Conservation (phyloP, 2,113 vertebrate species). For the Malurus elegans region DNA sequence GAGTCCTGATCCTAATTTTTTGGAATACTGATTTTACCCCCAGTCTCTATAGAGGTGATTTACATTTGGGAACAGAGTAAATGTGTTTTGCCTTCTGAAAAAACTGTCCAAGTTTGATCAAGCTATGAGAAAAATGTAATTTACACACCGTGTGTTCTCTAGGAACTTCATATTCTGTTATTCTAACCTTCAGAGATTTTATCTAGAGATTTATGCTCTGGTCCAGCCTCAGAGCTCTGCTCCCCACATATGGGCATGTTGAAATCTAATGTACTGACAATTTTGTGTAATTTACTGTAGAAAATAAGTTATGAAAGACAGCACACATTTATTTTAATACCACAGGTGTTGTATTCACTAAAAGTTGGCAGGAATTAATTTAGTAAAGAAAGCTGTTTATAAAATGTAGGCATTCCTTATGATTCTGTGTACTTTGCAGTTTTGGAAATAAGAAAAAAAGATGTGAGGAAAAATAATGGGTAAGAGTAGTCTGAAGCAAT, state of each 20-base stretch:
- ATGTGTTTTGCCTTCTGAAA: not conserved
- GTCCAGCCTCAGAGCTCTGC: not conserved
- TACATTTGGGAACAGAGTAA: not conserved
- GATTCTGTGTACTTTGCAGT: not conserved
- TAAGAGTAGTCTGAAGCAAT: not conserved
- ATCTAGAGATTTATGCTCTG: not conserved
- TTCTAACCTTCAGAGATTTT: not conserved
- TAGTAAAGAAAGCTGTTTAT: not conserved
- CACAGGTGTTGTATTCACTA: not conserved
- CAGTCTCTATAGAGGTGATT: not conserved
- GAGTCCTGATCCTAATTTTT: not conserved
- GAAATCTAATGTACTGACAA: not conserved
- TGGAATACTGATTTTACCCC: not conserved
- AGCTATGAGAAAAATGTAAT: not conserved
- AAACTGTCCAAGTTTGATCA: not conserved
- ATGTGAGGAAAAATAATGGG: not conserved
- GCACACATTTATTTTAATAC: not conserved
- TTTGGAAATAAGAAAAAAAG: not conserved
- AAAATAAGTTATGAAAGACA: not conserved
- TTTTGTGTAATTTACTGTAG: not conserved
- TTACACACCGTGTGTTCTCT: not conserved
- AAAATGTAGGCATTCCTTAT: not conserved
- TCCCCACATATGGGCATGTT: accelerated
- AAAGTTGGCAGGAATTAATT: not conserved
- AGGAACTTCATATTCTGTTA: not conserved